Evolutionary conservation across 2,113 vertebrate genomes (phyloP), one percentile per base, ranked within the genome.

Genomic region (Corythornis vintsioides): DNA sequence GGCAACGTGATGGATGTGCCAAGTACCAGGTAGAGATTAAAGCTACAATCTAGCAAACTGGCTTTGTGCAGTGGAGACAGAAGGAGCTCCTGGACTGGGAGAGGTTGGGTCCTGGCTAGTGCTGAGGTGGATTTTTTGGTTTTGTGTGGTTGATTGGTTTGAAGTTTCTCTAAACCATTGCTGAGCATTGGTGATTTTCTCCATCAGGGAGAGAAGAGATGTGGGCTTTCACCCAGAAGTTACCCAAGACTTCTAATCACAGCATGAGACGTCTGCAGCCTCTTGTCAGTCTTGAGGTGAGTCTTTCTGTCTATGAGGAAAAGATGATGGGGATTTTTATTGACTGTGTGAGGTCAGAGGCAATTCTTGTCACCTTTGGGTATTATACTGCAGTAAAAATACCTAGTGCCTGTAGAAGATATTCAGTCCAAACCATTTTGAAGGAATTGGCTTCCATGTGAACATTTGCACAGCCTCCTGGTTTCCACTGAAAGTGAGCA

Each of bases 1-100:
- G 43, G 38, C 16, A 25, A 3, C 0, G 4, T 56, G 77, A 60
- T 64, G 43, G 80, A 75, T 66, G 65, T 43, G 53, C 38, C 28
- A 8, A 0, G 0, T 3, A 10, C 25, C 48, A 40, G 56, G 11
- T 1, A 53, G 50, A 57, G 61, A 24, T 60, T 6, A 31, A 48
- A 80, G 50, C 42, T 70, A 47, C 38, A 61, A 53, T 35, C 31
- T n/a, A 0, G 22, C 59, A 22, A 21, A 7, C 57, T 56, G 61
- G 17, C 12, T 89, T 48, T 43, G 56, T 50, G 71, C 26, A 26
- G 3, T 7, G 38, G 35, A 42, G 52, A 2, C 3, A 1, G 29
- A 80, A 31, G 57, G 64, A 61, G 5, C 13, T 55, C 13, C 69
- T 47, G 65, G 13, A 10, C 16, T 35, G 38, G 73, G 45, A 50